Evolutionary conservation across 2,113 vertebrate species (phyloP).

Genomic region (Vulpes lagopus): DNA sequence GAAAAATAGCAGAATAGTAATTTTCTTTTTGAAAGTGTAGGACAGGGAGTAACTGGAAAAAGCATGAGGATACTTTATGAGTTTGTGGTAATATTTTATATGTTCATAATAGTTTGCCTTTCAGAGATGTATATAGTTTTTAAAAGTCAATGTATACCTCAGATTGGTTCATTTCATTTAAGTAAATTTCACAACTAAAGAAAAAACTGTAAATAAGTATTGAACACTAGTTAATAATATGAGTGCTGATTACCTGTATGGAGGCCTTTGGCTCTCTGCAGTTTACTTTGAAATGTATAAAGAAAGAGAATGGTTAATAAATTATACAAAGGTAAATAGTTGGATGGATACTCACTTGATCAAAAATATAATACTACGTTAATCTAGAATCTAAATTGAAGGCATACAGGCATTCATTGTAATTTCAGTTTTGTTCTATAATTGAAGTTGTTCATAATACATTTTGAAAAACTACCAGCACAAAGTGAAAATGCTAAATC

Average conservation of each 20-base stretch:
- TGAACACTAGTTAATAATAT: background rate
- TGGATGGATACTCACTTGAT: background rate
- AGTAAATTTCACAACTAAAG: background rate
- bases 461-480: background rate
- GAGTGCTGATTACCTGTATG: background rate
- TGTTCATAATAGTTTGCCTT: background rate
- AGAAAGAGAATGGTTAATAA: background rate
- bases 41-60: background rate
- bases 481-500: background rate
- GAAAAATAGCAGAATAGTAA: background rate
- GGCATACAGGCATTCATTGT: background rate
- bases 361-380: background rate
- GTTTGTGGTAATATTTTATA: background rate
- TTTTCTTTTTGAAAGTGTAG: background rate
- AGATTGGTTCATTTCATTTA: conserved; percentile 4
- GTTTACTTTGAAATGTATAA: background rate
- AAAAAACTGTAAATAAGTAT: background rate
- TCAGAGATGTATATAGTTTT: background rate
- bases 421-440: background rate
- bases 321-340: background rate
- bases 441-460: background rate
- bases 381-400: background rate
- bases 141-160: background rate
- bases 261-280: background rate
- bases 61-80: background rate